Conservation (phyloP, 2,113 vertebrate genomes). For the Ciconia boyciana region DNA sequence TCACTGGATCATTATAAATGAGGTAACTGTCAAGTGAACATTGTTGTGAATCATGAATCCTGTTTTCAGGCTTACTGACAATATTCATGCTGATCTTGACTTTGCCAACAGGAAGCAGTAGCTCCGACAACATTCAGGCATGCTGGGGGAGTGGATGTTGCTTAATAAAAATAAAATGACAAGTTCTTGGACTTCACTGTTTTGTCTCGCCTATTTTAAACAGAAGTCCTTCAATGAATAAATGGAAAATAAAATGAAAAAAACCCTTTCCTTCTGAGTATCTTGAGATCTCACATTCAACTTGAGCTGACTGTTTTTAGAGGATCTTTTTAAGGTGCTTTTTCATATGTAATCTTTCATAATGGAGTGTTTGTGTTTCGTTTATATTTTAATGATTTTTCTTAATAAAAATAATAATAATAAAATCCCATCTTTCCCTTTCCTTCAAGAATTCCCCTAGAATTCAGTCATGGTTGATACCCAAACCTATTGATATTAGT, state of each 20-base stretch:
- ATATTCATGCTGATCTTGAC: conserved; percentile 9
- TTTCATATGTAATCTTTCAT: not conserved
- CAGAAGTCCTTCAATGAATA: not conserved
- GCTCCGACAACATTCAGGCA: conserved; percentile 18
- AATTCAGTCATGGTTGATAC: not conserved
- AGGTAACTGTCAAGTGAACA: conserved; percentile 78
- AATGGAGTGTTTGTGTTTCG: not conserved
- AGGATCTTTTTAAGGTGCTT: not conserved
- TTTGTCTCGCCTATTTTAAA: not conserved
- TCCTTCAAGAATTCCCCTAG: not conserved
- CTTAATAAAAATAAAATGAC: conserved; percentile 33
- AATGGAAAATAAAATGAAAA: not conserved
- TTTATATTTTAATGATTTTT: conserved; percentile 30
- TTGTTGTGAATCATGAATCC: not conserved
- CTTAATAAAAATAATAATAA: not conserved
- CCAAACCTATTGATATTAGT: not conserved
- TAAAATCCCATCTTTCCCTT: not conserved
- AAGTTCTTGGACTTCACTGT: not conserved
- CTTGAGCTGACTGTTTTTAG: not conserved
- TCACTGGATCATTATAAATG: conserved; percentile 99
- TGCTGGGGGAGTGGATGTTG: not conserved
- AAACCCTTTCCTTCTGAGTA: not conserved
- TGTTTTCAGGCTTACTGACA: conserved; percentile 17
- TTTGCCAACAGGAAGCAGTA: conserved; percentile 52
- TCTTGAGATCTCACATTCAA: not conserved